These are phyloP conservation scores for Prosopocoilus inquinatus DNA, from an alignment of 2,888 invertebrate genomes.

Conservation along the genomic window DNA sequence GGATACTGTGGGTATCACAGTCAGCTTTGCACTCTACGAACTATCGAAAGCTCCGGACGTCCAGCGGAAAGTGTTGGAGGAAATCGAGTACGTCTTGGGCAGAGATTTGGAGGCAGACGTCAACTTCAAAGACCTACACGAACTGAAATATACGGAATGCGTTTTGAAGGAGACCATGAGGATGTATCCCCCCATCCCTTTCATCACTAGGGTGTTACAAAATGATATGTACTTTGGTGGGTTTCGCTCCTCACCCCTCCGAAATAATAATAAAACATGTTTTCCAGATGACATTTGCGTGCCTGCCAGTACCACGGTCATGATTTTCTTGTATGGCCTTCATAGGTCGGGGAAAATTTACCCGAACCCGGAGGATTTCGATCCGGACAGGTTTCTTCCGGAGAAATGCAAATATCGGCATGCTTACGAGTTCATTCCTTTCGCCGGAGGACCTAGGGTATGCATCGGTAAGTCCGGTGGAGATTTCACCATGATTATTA, in stretches of 20 bases:
- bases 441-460: conserved; percentile 12
- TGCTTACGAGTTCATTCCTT: background rate
- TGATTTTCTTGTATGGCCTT: background rate
- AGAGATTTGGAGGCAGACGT: conserved; percentile 1
- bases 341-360: conserved; percentile 5
- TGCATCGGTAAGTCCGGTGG: conserved; percentile 11
- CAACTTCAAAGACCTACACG: conserved; percentile 14
- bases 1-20: conserved; percentile 14
- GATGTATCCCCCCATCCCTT: conserved; percentile 20
- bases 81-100: conserved; percentile 18
- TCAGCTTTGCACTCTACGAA: conserved; percentile 18
- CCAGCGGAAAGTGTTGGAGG: conserved; percentile 26
- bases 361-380: conserved; percentile 4
- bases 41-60: conserved; percentile 27
- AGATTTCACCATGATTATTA: no score
- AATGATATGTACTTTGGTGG: no score
- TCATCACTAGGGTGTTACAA: conserved; percentile 12
- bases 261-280: no score
- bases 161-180: conserved; percentile 27
- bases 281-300: no score
- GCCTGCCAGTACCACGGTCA: background rate
- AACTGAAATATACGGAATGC: conserved; percentile 25
- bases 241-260: no score
- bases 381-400: conserved; percentile 14
- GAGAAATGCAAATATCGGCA: conserved; percentile 5